Percentiles rank a stretch among this genome's conserved stretches.
phyloP scores from a whole-genome alignment of 2,888 invertebrate species.

The Rhorus exstirpatorius region DNA sequence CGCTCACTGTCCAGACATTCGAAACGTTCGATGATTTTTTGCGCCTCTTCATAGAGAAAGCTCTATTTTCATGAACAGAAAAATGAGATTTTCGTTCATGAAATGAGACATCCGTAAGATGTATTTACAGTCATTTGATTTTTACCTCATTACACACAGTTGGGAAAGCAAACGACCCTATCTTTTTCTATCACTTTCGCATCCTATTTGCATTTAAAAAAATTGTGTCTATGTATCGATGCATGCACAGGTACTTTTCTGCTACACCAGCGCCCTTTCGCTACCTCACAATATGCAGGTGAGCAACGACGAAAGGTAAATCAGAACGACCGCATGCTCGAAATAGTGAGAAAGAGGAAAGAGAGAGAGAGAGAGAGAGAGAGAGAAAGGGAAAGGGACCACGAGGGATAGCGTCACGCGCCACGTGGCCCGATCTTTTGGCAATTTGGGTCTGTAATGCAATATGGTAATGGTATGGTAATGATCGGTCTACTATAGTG shows the following conservation, averaged over 20 bases:
- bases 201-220: too few species aligned
- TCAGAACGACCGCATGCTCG: slow-evolving; percentile 44
- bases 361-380: slow-evolving; percentile 2
- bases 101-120: too few species aligned
- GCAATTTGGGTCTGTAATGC: slow-evolving; percentile 67
- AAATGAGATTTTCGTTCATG: too few species aligned
- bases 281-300: slow-evolving; percentile 63
- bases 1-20: too few species aligned
- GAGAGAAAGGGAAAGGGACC: slow-evolving; percentile 19
- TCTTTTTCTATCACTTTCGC: too few species aligned
- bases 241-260: background rate
- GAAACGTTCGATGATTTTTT: too few species aligned
- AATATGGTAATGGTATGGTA: slow-evolving; percentile 70
- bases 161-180: too few species aligned
- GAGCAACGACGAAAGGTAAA: slow-evolving; percentile 30
- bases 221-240: background rate
- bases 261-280: slow-evolving; percentile 38
- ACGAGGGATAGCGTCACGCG: too few species aligned
- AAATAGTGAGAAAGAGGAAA: slow-evolving; percentile 35
- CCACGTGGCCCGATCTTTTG: slow-evolving; percentile 67
- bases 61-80: too few species aligned
- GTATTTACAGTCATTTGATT: too few species aligned
- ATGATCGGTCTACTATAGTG: slow-evolving; percentile 63
- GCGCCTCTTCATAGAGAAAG: too few species aligned
- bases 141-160: too few species aligned